Percentiles rank a stretch among this genome's conserved stretches.
Evolutionary conservation across 2,888 invertebrate genomes (phyloP).

Genomic region (Trissolcus japonicus): DNA sequence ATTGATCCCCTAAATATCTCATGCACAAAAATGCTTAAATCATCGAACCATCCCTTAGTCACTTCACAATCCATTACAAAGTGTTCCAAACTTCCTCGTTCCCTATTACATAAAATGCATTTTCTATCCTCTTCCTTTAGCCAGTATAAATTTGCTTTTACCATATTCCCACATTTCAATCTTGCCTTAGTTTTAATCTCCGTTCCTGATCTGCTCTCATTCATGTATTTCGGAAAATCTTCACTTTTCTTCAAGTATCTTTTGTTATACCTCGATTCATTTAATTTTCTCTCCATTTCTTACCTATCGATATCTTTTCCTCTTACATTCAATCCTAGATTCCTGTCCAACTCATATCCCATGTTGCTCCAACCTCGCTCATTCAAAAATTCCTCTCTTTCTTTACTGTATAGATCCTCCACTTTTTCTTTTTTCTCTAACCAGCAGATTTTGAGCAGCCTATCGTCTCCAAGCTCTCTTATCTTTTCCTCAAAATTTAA

Average conservation of each 20-base stretch:
- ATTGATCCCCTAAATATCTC: too few relatives aligned
- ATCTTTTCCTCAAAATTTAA: slow-evolving; percentile 30
- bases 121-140: background rate
- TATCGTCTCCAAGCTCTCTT: background rate
- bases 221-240: slow-evolving; percentile 6
- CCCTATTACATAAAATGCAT: slow-evolving; percentile 4
- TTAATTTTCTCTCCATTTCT: too few relatives aligned
- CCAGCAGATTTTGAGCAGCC: slow-evolving; percentile 21
- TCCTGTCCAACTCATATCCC: too few relatives aligned
- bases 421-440: background rate
- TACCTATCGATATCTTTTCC: too few relatives aligned
- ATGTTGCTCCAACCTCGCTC: too few relatives aligned
- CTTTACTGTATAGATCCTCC: background rate
- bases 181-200: slow-evolving; percentile 6
- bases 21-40: too few relatives aligned
- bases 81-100: slow-evolving; percentile 4
- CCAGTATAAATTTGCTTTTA: slow-evolving; percentile 12
- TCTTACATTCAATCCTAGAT: too few relatives aligned
- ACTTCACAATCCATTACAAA: background rate
- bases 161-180: slow-evolving; percentile 10
- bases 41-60: background rate
- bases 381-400: too few relatives aligned
- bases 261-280: too few relatives aligned
- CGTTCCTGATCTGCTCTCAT: background rate
- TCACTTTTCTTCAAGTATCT: background rate